Evolutionary conservation across 2,888 invertebrate genomes (phyloP).

Genomic region (Icerya purchasi): DNA sequence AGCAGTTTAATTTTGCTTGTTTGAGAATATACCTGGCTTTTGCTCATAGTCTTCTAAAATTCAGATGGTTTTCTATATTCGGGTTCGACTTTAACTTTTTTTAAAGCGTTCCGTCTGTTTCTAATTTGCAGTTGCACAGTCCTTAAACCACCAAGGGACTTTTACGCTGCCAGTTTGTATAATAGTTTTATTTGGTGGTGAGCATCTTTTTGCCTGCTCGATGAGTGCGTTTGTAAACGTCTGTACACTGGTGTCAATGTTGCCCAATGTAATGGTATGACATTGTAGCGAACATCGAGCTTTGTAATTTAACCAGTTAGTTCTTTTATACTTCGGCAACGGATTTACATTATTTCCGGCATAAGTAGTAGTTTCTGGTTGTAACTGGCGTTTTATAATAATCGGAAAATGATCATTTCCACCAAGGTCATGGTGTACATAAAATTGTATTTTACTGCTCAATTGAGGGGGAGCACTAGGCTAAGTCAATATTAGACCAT

Average conservation of each 20-base stretch:
- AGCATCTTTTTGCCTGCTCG: no score
- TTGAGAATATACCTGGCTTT: not conserved
- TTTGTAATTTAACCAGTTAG: no score
- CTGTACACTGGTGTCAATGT: no score
- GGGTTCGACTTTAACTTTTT: not conserved
- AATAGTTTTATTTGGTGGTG: no score
- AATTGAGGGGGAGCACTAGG: not conserved
- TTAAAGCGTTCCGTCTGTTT: not conserved
- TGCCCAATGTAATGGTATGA: no score
- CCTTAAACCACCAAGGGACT: not conserved
- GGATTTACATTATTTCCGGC: no score
- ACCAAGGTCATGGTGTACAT: not conserved
- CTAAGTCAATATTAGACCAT: not conserved
- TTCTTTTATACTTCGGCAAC: no score
- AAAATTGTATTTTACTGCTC: not conserved
- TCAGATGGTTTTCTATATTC: not conserved
- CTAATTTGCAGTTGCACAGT: not conserved
- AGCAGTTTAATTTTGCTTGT: not conserved
- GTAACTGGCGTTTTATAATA: no score
- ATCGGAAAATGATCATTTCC: not conserved
- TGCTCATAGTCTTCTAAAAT: not conserved
- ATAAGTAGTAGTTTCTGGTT: no score
- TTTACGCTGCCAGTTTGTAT: not conserved
- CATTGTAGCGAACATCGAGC: no score
- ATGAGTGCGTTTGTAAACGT: no score